Evolutionary conservation across 2,888 invertebrate genomes (phyloP).

Genomic region (Ormyrus rosae): DNA sequence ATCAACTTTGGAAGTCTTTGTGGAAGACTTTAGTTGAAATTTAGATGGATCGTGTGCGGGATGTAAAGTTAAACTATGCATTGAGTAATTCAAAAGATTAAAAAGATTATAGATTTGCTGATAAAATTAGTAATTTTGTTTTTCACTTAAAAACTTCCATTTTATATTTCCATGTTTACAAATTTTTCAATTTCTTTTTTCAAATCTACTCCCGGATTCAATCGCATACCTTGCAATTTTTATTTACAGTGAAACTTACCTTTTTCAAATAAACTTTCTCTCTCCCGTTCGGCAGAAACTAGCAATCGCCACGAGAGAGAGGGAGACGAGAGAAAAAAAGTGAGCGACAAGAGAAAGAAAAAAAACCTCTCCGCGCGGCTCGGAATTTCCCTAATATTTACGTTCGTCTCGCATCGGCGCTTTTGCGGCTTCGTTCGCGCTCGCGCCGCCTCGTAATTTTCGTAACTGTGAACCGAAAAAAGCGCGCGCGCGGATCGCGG

Average conservation of each 20-base stretch:
- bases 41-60: no score
- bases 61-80: no score
- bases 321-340: no score
- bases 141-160: no score
- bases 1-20: no score
- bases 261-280: constrained; percentile 6
- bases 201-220: no score
- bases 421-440: constrained; percentile 2
- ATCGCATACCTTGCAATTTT: neutral
- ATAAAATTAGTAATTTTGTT: no score
- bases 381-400: constrained; percentile 46
- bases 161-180: neutral
- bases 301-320: constrained; percentile 16
- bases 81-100: no score
- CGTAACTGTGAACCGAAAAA: constrained; percentile 33
- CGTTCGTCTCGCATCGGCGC: constrained; percentile 31
- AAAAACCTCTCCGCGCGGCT: neutral
- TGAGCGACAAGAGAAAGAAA: neutral
- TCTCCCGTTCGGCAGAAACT: constrained; percentile 18
- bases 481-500: neutral
- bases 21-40: no score
- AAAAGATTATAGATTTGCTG: no score
- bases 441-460: constrained; percentile 11
- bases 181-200: no score
- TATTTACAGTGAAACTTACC: neutral